Base-by-base conservation (phyloP, 2,797 vertebrate genomes). In the Peromyscus melanophrys region DNA sequence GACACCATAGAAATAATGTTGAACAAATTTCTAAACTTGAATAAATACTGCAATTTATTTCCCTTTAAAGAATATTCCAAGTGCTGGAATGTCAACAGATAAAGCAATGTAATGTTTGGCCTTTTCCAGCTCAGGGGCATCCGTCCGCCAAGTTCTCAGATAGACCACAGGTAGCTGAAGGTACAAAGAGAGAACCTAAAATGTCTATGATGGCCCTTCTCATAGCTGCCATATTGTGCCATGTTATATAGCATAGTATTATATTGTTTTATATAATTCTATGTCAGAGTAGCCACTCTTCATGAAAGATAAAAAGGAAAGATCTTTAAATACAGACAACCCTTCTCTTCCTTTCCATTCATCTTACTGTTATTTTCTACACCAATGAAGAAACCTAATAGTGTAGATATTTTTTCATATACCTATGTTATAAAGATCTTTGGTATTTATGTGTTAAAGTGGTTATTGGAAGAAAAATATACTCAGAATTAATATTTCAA, bases 1-100 rank as follows among this genome's bases (percentile, higher is more conserved):
- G 97, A 96, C 82, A 92, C 73, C 90, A 96, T 96, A 92, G 95
- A 98, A 84, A 96, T 89, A 78, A 96, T 49, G 86, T 73, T 75
- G 92, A 96, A 93, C 2, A 82, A 55, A 2, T 97, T 98, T 97
- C 96, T 97, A 97, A 98, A 96, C 61, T 4, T 43, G 89, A 89
- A 59, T 83, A 84, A 93, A 89, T 67, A 90, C 43, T 83, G 75
- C 86, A 96, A 25, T 95, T 97, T 92, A 73, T 96, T 98, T 98
- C 94, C 92, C 59, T 89, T 88, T 86, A 95, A 97, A 98, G 91
- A 37, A 61, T 91, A 93, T 95, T 97, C 65, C 89, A 69, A 95
- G 46, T 0, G 0, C 0, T 31, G 40, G 63, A 92, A 85, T 91
- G 61, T 65, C 89, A 97, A 82, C 65, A 97, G 67, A 81, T 82